These are phyloP conservation scores for Tromatobia lineatoria DNA, from an alignment of 2,888 invertebrate species.

Conservation along the genomic window DNA sequence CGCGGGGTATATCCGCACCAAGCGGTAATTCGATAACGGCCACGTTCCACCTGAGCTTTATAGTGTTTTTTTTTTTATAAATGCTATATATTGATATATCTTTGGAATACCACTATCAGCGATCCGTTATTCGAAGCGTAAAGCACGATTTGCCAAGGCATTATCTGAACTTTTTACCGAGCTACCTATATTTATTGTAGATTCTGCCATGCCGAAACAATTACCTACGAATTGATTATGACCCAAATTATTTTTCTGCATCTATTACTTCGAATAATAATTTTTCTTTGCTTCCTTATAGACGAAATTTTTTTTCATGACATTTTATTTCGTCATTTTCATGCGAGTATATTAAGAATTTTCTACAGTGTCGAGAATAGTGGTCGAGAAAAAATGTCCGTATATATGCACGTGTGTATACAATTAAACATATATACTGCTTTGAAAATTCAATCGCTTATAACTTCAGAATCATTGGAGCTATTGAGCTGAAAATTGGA, in stretches of 20 bases:
- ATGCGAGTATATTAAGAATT: no score
- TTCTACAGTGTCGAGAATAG: no score
- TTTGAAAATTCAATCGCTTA: no score
- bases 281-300: neutral
- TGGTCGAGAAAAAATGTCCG: no score
- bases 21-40: slow-evolving; percentile 62
- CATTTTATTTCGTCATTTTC: no score
- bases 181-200: neutral
- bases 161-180: neutral
- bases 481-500: no score
- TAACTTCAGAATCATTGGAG: no score
- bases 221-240: no score
- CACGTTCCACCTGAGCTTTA: slow-evolving; percentile 48
- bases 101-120: neutral
- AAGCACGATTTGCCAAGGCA: neutral
- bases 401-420: no score
- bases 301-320: neutral
- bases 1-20: slow-evolving; percentile 45
- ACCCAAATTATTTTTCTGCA: no score
- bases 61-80: slow-evolving; percentile 22
- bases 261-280: neutral
- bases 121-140: slow-evolving; percentile 3
- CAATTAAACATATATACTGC: no score
- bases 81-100: slow-evolving; percentile 10
- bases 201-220: neutral